Percentiles rank a stretch among this genome's conserved stretches.
phyloP scores from a whole-genome alignment of 2,888 invertebrate genomes.

The Drosophila infuscata region DNA sequence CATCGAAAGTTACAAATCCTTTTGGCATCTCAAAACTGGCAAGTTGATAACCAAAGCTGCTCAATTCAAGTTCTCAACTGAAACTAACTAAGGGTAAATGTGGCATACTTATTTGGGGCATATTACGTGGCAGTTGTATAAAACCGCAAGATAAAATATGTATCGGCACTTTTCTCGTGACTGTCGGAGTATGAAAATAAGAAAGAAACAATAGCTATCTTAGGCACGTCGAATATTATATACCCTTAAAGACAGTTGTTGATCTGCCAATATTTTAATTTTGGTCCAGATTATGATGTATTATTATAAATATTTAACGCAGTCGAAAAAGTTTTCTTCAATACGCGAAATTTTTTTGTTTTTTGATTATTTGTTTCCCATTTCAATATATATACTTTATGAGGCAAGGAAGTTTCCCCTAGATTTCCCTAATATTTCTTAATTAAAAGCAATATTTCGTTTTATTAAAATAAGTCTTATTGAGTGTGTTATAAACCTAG shows the following conservation, averaged over 20 bases:
- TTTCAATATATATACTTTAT: neutral
- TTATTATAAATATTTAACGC: neutral
- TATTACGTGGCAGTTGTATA: neutral
- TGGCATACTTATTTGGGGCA: neutral
- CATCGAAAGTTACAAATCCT: conserved; percentile 28
- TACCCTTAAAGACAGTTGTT: neutral
- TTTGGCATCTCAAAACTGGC: neutral
- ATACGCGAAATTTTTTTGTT: neutral
- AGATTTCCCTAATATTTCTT: neutral
- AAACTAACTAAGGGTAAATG: conserved; percentile 1
- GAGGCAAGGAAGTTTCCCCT: no score
- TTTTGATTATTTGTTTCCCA: neutral
- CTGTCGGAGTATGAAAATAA: neutral
- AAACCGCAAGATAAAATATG: conserved; percentile 41
- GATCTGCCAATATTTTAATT: neutral
- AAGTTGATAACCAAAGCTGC: conserved; percentile 2
- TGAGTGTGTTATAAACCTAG: neutral
- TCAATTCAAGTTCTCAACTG: neutral
- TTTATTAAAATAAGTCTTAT: neutral
- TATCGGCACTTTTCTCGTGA: neutral
- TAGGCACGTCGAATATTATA: neutral
- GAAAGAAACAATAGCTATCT: neutral
- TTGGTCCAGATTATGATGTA: neutral
- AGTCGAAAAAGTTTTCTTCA: neutral
- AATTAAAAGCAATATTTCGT: neutral